phyloP scores from a whole-genome alignment of 2,113 vertebrate genomes.

The Ginglymostoma cirratum region DNA sequence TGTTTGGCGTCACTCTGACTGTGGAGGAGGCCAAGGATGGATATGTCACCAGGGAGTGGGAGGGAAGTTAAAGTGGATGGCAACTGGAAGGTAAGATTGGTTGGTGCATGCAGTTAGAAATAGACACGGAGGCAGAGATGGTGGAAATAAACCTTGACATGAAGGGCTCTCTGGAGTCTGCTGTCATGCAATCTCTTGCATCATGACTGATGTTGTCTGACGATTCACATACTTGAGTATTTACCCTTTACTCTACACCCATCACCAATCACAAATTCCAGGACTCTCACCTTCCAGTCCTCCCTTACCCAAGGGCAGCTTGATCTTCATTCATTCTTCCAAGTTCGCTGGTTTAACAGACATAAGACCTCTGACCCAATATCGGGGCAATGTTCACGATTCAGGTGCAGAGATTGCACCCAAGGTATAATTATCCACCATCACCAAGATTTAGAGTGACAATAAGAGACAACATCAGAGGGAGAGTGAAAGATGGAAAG shows the following conservation, averaged over 20 bases:
- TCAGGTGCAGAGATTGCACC: not conserved
- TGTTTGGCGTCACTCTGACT: too few relatives aligned
- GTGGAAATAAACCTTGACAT: too few relatives aligned
- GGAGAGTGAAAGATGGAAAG: not conserved
- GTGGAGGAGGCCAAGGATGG: too few relatives aligned
- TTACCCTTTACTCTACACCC: not conserved
- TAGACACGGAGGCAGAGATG: too few relatives aligned
- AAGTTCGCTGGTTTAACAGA: not conserved
- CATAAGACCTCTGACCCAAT: not conserved
- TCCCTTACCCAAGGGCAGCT: not conserved
- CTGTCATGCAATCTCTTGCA: too few relatives aligned
- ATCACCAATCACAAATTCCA: not conserved
- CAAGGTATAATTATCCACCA: not conserved
- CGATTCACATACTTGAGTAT: too few relatives aligned
- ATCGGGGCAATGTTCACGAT: not conserved
- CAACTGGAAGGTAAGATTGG: too few relatives aligned
- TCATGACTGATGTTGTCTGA: too few relatives aligned
- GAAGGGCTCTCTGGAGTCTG: too few relatives aligned
- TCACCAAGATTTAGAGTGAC: not conserved
- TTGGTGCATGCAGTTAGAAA: too few relatives aligned
- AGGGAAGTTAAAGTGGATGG: too few relatives aligned
- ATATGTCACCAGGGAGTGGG: too few relatives aligned
- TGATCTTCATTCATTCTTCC: not conserved
- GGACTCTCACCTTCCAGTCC: not conserved
- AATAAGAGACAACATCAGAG: not conserved